Evolutionary conservation across 1,140 invertebrate species (phyloP), one percentile per base, ranked within the genome.

Genomic region (Ericerus pela): DNA sequence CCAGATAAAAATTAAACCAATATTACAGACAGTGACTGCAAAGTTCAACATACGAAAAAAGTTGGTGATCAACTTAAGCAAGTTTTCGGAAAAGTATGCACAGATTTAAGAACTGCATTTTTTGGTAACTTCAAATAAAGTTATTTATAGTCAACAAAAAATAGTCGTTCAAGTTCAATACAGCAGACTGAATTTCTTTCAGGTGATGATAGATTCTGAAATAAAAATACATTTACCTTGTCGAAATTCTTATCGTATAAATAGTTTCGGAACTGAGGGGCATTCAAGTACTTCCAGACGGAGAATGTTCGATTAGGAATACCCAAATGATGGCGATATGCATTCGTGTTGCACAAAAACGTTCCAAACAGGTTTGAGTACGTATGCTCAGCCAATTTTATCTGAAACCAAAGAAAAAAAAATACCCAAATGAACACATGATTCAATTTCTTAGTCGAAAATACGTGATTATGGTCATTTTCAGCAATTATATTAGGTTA

Each of bases 351-450:
- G 70, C 89, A 96, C 52, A 97, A 76, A 75, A 98, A 98, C 62
- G 91, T 96, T 55, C 94, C 94, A 73, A 95, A 98, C 62, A 98
- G 76, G 69, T 90, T 90, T 31, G 94, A 96, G 69, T 96, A 92
- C 2, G 85, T 85, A 70, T 98, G 95, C 62, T 94, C 88, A 2
- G 84, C 89, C 62, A 98, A 72, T 75, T 96, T 96, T 47, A 95
- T 83, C 91, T 96, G 67, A 55, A 73, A 72, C 64, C 62, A 47
- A 57, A 60, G 24, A 5, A 18, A 16, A n/a, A n/a, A n/a, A n/a
- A n/a, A n/a, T n/a, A n/a, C n/a, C n/a, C n/a, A n/a, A n/a, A n/a
- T n/a, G n/a, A n/a, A n/a, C n/a, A n/a, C n/a, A n/a, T n/a, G n/a
- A n/a, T n/a, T n/a, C n/a, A n/a, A n/a, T n/a, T n/a, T n/a, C n/a